Base-by-base conservation (phyloP, 1,140 invertebrate genomes). In the Apocrypta bakeri region DNA sequence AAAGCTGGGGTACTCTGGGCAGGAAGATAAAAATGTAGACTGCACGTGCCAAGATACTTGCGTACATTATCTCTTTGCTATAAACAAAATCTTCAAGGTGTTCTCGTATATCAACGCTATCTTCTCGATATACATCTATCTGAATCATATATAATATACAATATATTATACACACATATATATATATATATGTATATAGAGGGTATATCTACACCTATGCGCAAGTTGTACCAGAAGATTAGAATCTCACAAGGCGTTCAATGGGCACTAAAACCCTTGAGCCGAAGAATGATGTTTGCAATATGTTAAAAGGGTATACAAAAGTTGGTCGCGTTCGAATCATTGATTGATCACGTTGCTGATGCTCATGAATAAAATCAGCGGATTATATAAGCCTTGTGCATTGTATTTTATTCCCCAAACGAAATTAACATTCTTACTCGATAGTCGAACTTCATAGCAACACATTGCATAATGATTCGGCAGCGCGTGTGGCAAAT, bases 21-120 rank as follows among this genome's bases (percentile, higher is more conserved):
- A 74, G 12, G 14, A 1, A 73, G 56, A 81, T 74, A 81, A 73
- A 74, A 64, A 66, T 74, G 56, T 14, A 81, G 63, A 48, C 42
- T 17, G 69, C 69, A 37, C 48, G 29, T 37, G 29, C 4, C 11
- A 29, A 61, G 12, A 2, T 17, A 61, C 33, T 69, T 14, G n/a
- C 48, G 37, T n/a, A 56, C 48, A 14, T 56, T 56, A 56, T 56
- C 48, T 56, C n/a, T 7, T 17, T n/a, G 3, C 3, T 56, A 56
- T 56, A 56, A 56, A 56, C 17, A 21, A 56, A 56, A n/a, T n/a
- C 48, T n/a, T 56, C 17, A 6, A n/a, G 17, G 11, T n/a, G 2
- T 56, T 56, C n/a, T 56, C 17, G 48, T 21, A 56, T 56, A n/a
- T 56, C 21, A 56, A 14, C 48, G 21, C 0, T n/a, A 4, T 42